These are phyloP conservation scores for Sebastes alutus DNA, from an alignment of 2,797 vertebrate genomes.

Conservation along the genomic window DNA sequence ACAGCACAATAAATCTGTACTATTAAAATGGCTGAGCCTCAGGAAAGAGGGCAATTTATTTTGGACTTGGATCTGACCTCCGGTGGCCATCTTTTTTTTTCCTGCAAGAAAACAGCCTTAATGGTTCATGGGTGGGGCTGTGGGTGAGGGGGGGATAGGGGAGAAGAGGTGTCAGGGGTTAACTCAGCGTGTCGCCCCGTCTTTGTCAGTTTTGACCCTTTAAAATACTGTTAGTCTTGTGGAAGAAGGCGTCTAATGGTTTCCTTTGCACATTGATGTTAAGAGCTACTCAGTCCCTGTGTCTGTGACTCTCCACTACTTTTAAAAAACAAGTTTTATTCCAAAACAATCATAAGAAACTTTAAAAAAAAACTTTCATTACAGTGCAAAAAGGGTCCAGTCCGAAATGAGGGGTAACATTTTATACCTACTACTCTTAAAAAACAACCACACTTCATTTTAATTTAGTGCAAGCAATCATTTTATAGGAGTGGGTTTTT, in stretches of 20 bases:
- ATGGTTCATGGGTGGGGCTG: constrained; percentile 51
- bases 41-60: constrained; percentile 76
- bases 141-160: background rate
- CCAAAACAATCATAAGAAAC: background rate
- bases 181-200: constrained; percentile 50
- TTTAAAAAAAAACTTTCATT: background rate
- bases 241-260: constrained; percentile 9
- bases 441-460: background rate
- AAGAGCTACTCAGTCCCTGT: background rate
- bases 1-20: constrained; percentile 80
- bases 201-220: constrained; percentile 62
- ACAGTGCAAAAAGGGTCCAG: background rate
- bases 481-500: background rate
- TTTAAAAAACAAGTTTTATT: background rate
- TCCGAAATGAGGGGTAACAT: background rate
- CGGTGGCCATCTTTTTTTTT: constrained; percentile 61
- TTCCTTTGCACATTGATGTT: background rate
- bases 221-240: constrained; percentile 36
- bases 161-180: constrained; percentile 61
- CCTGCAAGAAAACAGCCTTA: constrained; percentile 46
- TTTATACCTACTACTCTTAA: background rate
- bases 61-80: constrained; percentile 74
- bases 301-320: background rate
- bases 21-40: constrained; percentile 79
- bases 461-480: background rate